Evolutionary conservation across 2,797 vertebrate species (phyloP).

Genomic region (Silurus lanzhouensis): DNA sequence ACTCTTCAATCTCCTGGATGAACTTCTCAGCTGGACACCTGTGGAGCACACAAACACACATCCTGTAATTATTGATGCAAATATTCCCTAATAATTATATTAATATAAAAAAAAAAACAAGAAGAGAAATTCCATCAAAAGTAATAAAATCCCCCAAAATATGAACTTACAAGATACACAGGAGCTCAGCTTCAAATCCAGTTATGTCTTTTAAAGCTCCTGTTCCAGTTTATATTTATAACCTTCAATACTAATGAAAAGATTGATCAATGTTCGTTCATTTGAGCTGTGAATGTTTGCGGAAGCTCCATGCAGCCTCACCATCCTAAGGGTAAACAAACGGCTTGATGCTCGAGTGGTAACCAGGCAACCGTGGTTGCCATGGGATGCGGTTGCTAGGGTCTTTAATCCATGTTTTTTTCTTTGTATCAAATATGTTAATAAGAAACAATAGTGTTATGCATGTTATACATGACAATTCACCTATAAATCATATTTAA

Average conservation of each 20-base stretch:
- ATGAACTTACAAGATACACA: slow-evolving; percentile 39
- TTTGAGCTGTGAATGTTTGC: neutral
- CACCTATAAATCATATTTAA: too few relatives aligned
- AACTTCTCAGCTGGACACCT: slow-evolving; percentile 50
- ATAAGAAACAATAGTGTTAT: neutral
- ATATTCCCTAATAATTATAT: neutral
- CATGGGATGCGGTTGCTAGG: slow-evolving; percentile 76
- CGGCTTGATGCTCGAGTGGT: slow-evolving; percentile 62
- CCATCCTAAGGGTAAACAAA: slow-evolving; percentile 53
- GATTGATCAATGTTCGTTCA: neutral
- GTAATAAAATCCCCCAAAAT: neutral
- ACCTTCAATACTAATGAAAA: neutral
- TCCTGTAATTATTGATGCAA: neutral
- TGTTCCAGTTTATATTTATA: neutral
- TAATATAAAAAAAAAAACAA: neutral
- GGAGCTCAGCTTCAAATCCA: slow-evolving; percentile 17
- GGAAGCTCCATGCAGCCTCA: slow-evolving; percentile 31
- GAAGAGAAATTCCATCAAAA: neutral
- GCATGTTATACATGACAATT: neutral
- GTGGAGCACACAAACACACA: slow-evolving; percentile 15
- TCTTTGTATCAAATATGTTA: neutral
- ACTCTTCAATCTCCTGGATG: slow-evolving; percentile 49
- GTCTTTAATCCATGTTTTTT: neutral
- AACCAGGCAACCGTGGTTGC: slow-evolving; percentile 74
- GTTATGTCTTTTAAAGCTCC: neutral